Percentiles rank a stretch among this genome's conserved stretches.
Evolutionary conservation across 2,888 invertebrate genomes (phyloP).

Genomic region (Andrena trimmerana): DNA sequence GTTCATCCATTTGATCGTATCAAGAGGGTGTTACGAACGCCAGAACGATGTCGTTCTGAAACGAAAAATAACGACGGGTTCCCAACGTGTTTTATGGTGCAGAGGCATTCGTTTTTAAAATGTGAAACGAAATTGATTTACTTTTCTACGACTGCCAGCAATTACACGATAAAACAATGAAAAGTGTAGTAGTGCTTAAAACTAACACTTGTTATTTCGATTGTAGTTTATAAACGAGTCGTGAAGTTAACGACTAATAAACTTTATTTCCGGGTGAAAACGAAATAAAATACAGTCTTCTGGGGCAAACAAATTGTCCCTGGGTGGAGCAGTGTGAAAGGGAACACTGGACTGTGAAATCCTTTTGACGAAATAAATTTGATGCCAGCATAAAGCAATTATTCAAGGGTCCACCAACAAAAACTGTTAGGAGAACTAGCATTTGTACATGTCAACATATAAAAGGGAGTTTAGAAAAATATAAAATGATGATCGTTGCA

Average conservation of each 20-base stretch:
- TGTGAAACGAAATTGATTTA: background rate
- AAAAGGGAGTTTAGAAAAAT: too few species aligned
- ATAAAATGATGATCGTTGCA: too few species aligned
- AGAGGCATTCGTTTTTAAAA: background rate
- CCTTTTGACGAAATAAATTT: background rate
- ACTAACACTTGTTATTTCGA: background rate
- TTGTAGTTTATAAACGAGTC: background rate
- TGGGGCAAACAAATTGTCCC: background rate
- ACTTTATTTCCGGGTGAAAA: slow-evolving; percentile 6
- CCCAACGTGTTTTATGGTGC: too few species aligned
- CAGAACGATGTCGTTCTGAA: too few species aligned
- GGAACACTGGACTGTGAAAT: background rate
- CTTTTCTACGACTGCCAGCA: background rate
- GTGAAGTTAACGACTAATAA: background rate
- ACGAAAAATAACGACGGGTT: too few species aligned
- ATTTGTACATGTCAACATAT: background rate
- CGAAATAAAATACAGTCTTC: background rate
- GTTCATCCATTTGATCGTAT: too few species aligned
- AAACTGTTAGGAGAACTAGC: too few species aligned
- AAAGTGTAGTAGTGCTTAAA: background rate
- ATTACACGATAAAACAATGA: background rate
- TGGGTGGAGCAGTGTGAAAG: background rate
- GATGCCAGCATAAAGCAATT: background rate
- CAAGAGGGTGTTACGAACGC: too few species aligned
- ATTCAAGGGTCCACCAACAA: background rate